Evolutionary conservation across 92 coral and sea anemone species (phyloP).

Genomic region (Epizoanthus rinbou): DNA sequence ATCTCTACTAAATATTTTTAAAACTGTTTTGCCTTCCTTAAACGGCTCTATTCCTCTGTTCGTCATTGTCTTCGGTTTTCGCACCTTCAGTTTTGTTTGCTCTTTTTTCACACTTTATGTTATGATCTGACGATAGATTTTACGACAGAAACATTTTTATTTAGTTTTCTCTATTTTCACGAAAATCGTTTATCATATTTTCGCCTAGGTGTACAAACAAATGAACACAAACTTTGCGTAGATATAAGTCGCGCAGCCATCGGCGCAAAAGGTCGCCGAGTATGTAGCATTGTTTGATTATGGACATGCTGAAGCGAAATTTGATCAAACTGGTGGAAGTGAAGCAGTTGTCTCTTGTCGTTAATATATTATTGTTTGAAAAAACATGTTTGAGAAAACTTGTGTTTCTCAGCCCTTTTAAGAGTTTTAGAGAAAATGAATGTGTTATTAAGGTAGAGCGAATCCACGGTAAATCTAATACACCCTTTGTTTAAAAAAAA

Average conservation of each 20-base stretch:
- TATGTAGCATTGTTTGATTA: no score
- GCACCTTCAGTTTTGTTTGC: slow-evolving; percentile 11
- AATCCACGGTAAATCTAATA: not conserved
- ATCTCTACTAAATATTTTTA: not conserved
- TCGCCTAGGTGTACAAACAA: no score
- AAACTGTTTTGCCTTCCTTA: not conserved
- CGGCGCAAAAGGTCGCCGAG: no score
- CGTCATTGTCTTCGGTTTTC: not conserved
- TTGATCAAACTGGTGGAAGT: no score
- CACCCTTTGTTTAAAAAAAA: slow-evolving; percentile 1
- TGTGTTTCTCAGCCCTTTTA: no score
- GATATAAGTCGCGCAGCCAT: no score
- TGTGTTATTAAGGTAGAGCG: not conserved
- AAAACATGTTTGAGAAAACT: no score
- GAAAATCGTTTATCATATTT: no score
- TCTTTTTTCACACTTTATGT: not conserved
- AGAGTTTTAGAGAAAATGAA: not conserved
- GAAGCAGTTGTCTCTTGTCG: no score
- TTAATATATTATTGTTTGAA: no score
- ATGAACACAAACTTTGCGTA: no score
- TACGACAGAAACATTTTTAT: not conserved
- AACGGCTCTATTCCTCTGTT: not conserved
- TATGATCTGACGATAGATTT: not conserved
- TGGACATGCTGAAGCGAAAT: no score
- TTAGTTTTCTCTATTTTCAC: slow-evolving; percentile 2